Conservation (phyloP, 2,113 vertebrate species). For the Megatriorchis doriae region DNA sequence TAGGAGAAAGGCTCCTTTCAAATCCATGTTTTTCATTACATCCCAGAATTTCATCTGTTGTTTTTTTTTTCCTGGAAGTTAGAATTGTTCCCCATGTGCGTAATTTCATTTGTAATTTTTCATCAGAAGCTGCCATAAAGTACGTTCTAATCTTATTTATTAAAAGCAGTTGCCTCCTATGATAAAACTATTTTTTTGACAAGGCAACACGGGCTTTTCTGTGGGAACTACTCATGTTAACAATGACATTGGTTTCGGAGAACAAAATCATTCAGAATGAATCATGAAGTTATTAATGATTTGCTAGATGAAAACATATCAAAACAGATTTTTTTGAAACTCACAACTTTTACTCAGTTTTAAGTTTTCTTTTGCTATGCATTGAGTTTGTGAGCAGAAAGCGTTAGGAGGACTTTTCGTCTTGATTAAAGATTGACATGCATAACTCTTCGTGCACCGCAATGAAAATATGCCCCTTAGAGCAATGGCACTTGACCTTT, state of each 20-base stretch:
- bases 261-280: conserved; percentile 17
- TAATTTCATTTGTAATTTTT: conserved; percentile 27
- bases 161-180: conserved; percentile 8
- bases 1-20: conserved; percentile 5
- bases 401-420: conserved; percentile 1
- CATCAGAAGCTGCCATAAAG: conserved; percentile 23
- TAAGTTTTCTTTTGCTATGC: neutral
- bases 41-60: neutral
- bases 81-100: neutral
- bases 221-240: conserved; percentile 21
- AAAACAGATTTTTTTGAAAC: neutral
- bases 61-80: neutral
- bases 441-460: neutral
- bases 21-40: neutral
- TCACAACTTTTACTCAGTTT: neutral
- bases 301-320: conserved; percentile 28
- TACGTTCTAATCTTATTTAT: conserved; percentile 43
- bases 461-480: conserved; percentile 31
- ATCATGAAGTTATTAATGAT: conserved; percentile 20
- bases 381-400: neutral
- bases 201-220: neutral
- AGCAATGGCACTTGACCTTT: conserved; percentile 16
- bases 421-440: conserved; percentile 50
- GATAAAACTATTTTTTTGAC: conserved; percentile 28
- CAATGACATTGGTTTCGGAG: neutral